Percentiles rank a stretch among this genome's conserved stretches.
These are phyloP conservation scores for Vespertilio murinus DNA, from an alignment of 2,797 vertebrate genomes.

Conservation along the genomic window DNA sequence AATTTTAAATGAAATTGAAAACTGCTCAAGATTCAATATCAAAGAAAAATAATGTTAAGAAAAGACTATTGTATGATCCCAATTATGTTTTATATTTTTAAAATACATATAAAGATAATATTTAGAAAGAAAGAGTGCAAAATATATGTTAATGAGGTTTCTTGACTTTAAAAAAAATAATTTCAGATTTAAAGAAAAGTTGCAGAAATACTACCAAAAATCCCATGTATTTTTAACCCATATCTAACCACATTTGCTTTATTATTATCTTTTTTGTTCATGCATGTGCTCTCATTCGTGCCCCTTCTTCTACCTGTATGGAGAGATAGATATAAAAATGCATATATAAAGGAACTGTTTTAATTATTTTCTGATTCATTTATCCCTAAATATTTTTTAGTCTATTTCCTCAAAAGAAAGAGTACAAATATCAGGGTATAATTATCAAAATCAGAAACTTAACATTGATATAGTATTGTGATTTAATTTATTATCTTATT, in stretches of 20 bases:
- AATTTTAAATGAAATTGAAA: conserved; percentile 57
- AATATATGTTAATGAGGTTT: not conserved
- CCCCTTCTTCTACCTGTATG: not conserved
- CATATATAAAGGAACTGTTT: not conserved
- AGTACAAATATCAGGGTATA: conserved; percentile 1
- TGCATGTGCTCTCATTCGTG: not conserved
- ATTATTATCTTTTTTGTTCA: not conserved
- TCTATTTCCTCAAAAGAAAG: conserved; percentile 28
- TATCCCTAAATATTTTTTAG: conserved; percentile 50
- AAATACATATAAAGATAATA: conserved; percentile 17
- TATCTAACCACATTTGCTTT: conserved; percentile 7
- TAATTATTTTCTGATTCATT: conserved; percentile 34
- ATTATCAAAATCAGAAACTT: conserved; percentile 54
- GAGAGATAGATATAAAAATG: not conserved
- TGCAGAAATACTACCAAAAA: conserved; percentile 11
- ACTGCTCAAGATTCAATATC: not conserved
- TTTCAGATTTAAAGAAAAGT: conserved; percentile 37
- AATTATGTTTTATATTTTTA: not conserved
- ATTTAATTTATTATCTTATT: conserved; percentile 8
- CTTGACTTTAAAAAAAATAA: conserved; percentile 47
- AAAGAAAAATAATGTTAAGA: conserved; percentile 31
- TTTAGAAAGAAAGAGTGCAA: conserved; percentile 37
- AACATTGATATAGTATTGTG: not conserved
- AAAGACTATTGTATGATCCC: not conserved
- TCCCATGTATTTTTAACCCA: not conserved